Evolutionary conservation across 2,888 invertebrate species (phyloP).

Genomic region (Vandiemenella viatica): DNA sequence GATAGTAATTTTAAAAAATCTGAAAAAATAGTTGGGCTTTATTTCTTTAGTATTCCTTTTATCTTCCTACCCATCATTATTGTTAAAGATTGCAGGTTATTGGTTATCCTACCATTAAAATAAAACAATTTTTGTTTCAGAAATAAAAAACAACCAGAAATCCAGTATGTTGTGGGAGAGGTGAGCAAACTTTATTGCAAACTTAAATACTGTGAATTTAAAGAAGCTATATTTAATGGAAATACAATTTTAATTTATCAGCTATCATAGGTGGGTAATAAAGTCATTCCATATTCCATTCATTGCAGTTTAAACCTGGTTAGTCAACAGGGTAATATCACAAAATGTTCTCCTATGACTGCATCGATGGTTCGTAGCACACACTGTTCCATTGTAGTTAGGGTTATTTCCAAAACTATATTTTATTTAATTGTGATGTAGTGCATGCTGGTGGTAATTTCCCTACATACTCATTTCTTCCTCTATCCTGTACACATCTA

Average conservation of each 20-base stretch:
- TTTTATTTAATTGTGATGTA: no score
- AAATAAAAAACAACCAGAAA: slow-evolving; percentile 14
- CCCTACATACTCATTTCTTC: no score
- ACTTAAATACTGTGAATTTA: not conserved
- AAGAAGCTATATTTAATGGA: not conserved
- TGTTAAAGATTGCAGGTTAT: not conserved
- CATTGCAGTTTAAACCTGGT: no score
- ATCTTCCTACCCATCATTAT: not conserved
- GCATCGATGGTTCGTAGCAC: no score
- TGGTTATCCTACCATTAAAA: not conserved
- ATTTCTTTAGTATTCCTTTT: no score
- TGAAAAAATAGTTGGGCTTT: no score
- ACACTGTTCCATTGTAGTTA: no score
- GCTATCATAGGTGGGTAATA: no score
- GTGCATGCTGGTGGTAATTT: not conserved
- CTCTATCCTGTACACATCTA: no score
- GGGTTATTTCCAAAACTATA: no score
- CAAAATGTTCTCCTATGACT: not conserved
- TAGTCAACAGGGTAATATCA: not conserved
- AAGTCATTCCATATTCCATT: no score
- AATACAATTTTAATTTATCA: not conserved
- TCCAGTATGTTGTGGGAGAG: slow-evolving; percentile 21
- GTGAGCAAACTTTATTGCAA: slow-evolving; percentile 14
- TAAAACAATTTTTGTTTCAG: slow-evolving; percentile 12
- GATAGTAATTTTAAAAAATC: no score